Base-by-base conservation (phyloP, 2,113 vertebrate species). In the Elachura formosa region DNA sequence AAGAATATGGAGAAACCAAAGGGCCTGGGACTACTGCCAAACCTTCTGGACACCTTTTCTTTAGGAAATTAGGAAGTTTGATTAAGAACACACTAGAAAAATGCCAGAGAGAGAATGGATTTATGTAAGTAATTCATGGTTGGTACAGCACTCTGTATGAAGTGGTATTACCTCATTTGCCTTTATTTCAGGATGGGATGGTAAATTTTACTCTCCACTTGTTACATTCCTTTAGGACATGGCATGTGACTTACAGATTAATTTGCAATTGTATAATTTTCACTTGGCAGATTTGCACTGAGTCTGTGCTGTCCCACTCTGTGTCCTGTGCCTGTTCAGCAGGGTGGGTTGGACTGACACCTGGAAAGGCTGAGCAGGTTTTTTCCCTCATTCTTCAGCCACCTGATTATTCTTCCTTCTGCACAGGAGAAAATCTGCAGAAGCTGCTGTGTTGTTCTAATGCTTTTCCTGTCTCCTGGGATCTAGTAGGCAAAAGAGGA, bases 1-100 rank as follows among this genome's bases (percentile, higher is more conserved):
- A 99, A 98, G 99, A 99, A 88, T 99, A 99, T 33, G 98, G 99
- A 86, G 99, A 99, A 97, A 99, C 98, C 92, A 99, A 99, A 97
- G 99, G 99, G 3, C 99, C 99, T 0, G 99, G 99, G 28, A 98
- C 98, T 90, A 99, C 99, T 9, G 99, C 98, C 72, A 99, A 99
- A 93, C 99, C 99, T 13, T 99, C 99, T 1, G 99, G 99, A 84
- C 99, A 99, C 96, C 97, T 99, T 78, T 99, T 99, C 98, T 99
- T 99, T 76, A 97, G 97, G 94, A 99, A 99, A 87, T 97, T 99
- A 46, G 99, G 99, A 24, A 97, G 81, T 51, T 96, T 98, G 75
- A 98, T 99, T 93, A 99, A 98, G 95, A 99, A 97, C 94, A 99
- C 99, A 1, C 98, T 99, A 94, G 99, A 99, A 95, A 99, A 99